These are phyloP conservation scores for Tethea ocularis DNA, from an alignment of 2,888 invertebrate species.

Conservation along the genomic window DNA sequence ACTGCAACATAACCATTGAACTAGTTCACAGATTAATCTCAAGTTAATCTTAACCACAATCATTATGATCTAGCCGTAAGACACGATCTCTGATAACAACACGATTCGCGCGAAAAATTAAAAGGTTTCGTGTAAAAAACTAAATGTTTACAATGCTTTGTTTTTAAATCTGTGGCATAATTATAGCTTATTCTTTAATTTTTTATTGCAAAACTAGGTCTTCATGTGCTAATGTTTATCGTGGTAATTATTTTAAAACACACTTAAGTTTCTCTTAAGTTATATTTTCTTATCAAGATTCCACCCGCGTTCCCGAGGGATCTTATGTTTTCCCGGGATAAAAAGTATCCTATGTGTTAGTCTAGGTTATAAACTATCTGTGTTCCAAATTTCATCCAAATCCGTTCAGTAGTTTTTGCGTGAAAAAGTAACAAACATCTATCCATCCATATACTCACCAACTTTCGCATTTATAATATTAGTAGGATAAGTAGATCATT, in stretches of 20 bases:
- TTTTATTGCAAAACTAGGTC: neutral
- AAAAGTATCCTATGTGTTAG: no score
- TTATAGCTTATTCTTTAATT: neutral
- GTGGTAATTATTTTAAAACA: neutral
- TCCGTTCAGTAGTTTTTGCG: no score
- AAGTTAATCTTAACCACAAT: conserved; percentile 68
- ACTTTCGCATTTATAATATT: no score
- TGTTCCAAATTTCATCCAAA: no score
- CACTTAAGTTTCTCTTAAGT: neutral
- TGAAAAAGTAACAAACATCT: no score
- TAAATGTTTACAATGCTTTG: conserved; percentile 4
- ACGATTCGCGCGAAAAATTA: conserved; percentile 27
- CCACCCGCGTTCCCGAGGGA: no score
- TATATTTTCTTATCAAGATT: no score
- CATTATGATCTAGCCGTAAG: conserved; percentile 63
- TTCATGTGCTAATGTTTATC: neutral
- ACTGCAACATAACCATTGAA: conserved; percentile 52
- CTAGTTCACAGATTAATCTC: conserved; percentile 75
- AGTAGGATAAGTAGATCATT: no score
- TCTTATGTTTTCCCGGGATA: no score
- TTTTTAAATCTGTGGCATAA: neutral
- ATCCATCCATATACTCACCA: no score
- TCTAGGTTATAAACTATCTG: no score
- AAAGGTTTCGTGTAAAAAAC: conserved; percentile 8
- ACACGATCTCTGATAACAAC: conserved; percentile 51